A percentile compares a stretch with the other conserved stretches of the same genome.
These are phyloP conservation scores for Caenorhabditis sulstoni DNA, from an alignment of 2,888 invertebrate species.

Conservation along the genomic window DNA sequence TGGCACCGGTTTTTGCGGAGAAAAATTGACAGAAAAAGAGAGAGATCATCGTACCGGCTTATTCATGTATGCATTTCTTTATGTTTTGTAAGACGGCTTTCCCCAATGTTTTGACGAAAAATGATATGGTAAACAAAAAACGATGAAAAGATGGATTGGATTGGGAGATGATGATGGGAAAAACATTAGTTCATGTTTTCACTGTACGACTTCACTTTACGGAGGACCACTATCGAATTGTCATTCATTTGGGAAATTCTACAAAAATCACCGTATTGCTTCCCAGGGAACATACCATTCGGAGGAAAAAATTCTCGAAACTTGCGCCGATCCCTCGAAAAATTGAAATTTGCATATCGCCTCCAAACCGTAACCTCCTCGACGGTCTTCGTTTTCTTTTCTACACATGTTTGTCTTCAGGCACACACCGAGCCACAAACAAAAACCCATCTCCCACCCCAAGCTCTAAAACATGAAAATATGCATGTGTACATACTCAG, in stretches of 20 bases:
- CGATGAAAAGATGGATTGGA: not conserved
- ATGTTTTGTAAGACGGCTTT: slow-evolving; percentile 26
- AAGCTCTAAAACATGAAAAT: slow-evolving; percentile 58
- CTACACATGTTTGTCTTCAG: slow-evolving; percentile 42
- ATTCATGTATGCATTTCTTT: slow-evolving; percentile 44
- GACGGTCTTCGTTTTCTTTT: slow-evolving; percentile 11
- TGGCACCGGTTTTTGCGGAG: slow-evolving; percentile 52
- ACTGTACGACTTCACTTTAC: not conserved
- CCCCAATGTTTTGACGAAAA: slow-evolving; percentile 33
- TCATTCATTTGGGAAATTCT: too few relatives aligned
- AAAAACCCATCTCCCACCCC: slow-evolving; percentile 11
- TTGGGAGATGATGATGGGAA: not conserved
- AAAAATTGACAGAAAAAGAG: not conserved
- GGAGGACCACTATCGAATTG: too few relatives aligned
- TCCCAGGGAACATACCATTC: too few relatives aligned
- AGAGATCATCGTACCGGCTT: slow-evolving; percentile 25
- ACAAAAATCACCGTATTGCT: slow-evolving; percentile 6
- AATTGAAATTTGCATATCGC: not conserved
- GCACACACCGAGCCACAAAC: slow-evolving; percentile 7
- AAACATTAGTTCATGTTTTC: not conserved
- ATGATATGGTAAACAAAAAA: slow-evolving; percentile 28
- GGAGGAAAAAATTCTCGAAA: too few relatives aligned
- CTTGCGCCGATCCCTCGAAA: too few relatives aligned
- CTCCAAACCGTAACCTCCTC: slow-evolving; percentile 14
- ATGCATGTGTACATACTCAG: slow-evolving; percentile 55